Evolutionary conservation across 2,797 vertebrate genomes (phyloP), one percentile per base, ranked within the genome.

Genomic region (Lycodopsis pacificus): DNA sequence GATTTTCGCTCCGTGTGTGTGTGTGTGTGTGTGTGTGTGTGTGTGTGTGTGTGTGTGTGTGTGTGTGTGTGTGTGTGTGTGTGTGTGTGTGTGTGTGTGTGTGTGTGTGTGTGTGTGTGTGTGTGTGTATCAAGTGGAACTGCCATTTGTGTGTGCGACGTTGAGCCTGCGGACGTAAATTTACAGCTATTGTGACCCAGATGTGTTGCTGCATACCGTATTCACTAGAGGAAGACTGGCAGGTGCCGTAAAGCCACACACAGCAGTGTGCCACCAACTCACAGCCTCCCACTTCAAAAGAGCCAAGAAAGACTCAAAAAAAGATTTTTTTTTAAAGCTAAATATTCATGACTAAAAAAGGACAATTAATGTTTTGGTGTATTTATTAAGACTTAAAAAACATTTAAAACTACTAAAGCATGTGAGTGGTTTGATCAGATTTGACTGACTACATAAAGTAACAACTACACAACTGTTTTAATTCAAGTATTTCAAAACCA

Each of bases 111-210:
- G 53, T 27, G 27, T 27, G 27, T 27, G 2, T 27, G 27, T 88
- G 42, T 84, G 42, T n/a, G 22, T 89, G 83, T 84, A 83, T 73
- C 67, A 86, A 88, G 77, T 85, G 75, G 86, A 89, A 86, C 85
- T 92, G 84, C 80, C 80, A 58, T 84, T 82, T 61, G 82, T 79
- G 65, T 71, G 85, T 30, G 75, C 36, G 32, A 77, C 44, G 2
- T 64, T 79, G 71, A 86, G 82, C 80, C 73, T 64, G 84, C 79
- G 79, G 88, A 86, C 85, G 73, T 88, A 87, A 68, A 86, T 75
- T 84, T 90, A 12, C 30, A 79, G 76, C 79, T 83, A 38, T 80
- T 73, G 87, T 89, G 84, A 90, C 73, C 71, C 73, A 76, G 69
- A 80, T 78, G 81, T 75, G 86, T 80, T 76, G 77, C 87, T 82